These are phyloP conservation scores for Mesoclemmys tuberculata DNA, from an alignment of 2,113 vertebrate species.

Conservation along the genomic window DNA sequence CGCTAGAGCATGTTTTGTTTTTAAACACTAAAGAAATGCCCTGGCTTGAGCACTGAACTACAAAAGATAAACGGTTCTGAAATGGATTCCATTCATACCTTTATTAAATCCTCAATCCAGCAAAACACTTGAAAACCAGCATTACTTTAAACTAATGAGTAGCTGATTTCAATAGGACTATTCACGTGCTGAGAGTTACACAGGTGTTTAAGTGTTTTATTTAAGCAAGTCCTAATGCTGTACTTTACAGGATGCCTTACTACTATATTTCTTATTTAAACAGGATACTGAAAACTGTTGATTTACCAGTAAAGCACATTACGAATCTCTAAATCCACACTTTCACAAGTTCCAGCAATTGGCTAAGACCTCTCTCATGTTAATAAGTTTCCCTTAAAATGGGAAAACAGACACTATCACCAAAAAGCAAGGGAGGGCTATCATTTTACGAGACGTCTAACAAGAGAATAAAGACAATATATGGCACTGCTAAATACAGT, in stretches of 20 bases:
- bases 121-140: background rate
- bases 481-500: background rate
- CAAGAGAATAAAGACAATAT: background rate
- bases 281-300: background rate
- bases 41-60: background rate
- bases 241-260: background rate
- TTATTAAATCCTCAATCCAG: background rate
- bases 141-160: slow-evolving; percentile 4
- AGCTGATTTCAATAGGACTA: background rate
- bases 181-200: background rate
- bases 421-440: background rate
- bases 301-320: background rate
- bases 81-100: slow-evolving; percentile 26
- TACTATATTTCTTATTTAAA: background rate
- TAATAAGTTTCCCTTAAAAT: background rate
- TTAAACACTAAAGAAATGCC: background rate
- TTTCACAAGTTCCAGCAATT: background rate
- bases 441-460: background rate
- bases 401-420: background rate
- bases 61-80: background rate
- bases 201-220: background rate
- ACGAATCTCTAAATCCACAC: background rate
- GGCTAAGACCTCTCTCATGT: background rate
- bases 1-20: slow-evolving; percentile 42
- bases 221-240: background rate